Evolutionary conservation across 2,888 invertebrate species (phyloP), one percentile per base, ranked within the genome.

Genomic region (Rotaria macrura): DNA sequence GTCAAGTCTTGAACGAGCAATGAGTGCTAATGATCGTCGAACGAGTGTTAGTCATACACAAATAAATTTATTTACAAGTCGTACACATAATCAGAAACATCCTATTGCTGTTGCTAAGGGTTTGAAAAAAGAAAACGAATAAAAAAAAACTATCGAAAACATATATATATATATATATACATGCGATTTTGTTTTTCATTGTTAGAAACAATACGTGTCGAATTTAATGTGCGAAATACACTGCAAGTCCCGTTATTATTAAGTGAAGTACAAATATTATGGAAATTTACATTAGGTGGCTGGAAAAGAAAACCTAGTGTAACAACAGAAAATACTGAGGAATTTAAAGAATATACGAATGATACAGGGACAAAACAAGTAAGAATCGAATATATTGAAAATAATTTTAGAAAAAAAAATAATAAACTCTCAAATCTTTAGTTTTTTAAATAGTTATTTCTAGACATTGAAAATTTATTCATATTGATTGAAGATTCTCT

Each of bases 161-260:
- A n/a, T n/a, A n/a, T n/a, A n/a, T n/a, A n/a, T n/a, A n/a, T n/a
- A n/a, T n/a, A n/a, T n/a, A n/a, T n/a, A n/a, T n/a, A n/a, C n/a
- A n/a, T n/a, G n/a, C n/a, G n/a, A n/a, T n/a, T n/a, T n/a, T 54
- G 10, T 54, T 55, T 83, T 74, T 25, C 87, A 87, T 87, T 87
- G 86, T 85, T 87, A 91, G 96, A 96, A 90, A 94, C 94, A 0
- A 93, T 96, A 85, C 94, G 94, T 90, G 92, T 96, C 85, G 93
- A 94, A 72, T 92, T 96, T 47, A 93, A 93, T 85, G 92, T 96
- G 87, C 92, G 93, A 88, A 95, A 95, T 91, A 94, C 94, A 0
- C 91, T 95, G 85, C 93, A 94, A 89, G 93, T 95, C 87, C 91
- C 93, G 1, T 90, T 95, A 87, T 92, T 93, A 74, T 90, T 95